Percentiles rank a stretch among this genome's conserved stretches.
Evolutionary conservation across 2,888 invertebrate species (phyloP).

Genomic region (Lasioglossum malachurum): DNA sequence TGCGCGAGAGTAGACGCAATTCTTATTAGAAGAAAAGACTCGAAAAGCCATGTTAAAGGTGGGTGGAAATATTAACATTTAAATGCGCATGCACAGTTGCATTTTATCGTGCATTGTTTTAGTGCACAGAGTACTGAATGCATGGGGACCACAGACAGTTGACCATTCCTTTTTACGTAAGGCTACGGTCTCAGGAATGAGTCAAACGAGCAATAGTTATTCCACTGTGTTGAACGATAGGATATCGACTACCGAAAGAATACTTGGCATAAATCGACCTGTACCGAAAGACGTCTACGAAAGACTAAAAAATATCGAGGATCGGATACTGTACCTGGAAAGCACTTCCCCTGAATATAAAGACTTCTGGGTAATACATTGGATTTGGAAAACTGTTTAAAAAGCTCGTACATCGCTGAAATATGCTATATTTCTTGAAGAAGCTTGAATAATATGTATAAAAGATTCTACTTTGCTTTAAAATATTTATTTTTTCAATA

Average conservation of each 20-base stretch:
- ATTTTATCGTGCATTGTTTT: slow-evolving; percentile 33
- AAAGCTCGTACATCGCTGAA: neutral
- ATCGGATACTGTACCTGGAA: slow-evolving; percentile 90
- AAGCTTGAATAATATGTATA: slow-evolving; percentile 8
- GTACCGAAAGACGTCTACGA: slow-evolving; percentile 88
- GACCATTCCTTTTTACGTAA: slow-evolving; percentile 66
- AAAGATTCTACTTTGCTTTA: neutral
- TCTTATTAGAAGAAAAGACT: slow-evolving; percentile 90
- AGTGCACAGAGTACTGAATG: slow-evolving; percentile 91
- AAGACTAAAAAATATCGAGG: slow-evolving; percentile 91
- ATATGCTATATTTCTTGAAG: too few species aligned
- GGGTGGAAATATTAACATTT: slow-evolving; percentile 45
- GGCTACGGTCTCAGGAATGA: slow-evolving; percentile 29
- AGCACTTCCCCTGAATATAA: slow-evolving; percentile 93
- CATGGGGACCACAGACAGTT: slow-evolving; percentile 89
- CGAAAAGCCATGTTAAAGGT: slow-evolving; percentile 94
- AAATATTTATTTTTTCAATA: slow-evolving; percentile 4
- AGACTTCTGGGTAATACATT: slow-evolving; percentile 87
- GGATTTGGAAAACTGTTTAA: neutral
- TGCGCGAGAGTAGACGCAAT: slow-evolving; percentile 93
- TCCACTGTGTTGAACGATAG: slow-evolving; percentile 89
- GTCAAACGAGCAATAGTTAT: slow-evolving; percentile 75
- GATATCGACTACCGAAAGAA: slow-evolving; percentile 88
- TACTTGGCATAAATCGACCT: slow-evolving; percentile 86
- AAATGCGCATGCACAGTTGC: neutral